These are phyloP conservation scores for Polydrusus cervinus DNA, from an alignment of 2,888 invertebrate species.

Conservation along the genomic window DNA sequence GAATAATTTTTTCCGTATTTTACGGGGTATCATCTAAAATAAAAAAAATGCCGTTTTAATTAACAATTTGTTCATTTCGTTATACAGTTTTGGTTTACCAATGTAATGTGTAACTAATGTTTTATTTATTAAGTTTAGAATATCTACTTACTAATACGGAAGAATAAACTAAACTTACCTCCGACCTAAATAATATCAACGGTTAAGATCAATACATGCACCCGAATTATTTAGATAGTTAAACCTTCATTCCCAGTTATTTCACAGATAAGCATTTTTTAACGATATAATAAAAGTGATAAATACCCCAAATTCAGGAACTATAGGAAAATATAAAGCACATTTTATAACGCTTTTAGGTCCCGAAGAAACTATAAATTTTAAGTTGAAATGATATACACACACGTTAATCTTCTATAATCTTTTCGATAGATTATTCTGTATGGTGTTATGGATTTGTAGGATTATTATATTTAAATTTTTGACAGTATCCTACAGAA, in stretches of 20 bases:
- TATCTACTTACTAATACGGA: too few relatives aligned
- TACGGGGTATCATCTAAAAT: neutral
- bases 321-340: conserved; percentile 31
- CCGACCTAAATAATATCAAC: too few relatives aligned
- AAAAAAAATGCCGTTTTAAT: too few relatives aligned
- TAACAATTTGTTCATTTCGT: too few relatives aligned
- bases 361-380: conserved; percentile 30
- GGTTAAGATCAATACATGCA: neutral
- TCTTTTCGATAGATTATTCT: too few relatives aligned
- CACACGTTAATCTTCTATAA: neutral
- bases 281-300: conserved; percentile 37
- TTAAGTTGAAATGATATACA: neutral
- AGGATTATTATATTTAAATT: too few relatives aligned
- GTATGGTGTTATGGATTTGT: too few relatives aligned
- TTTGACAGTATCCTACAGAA: too few relatives aligned
- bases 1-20: neutral
- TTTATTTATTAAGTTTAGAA: too few relatives aligned
- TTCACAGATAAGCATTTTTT: conserved; percentile 30
- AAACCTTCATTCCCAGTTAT: conserved; percentile 21
- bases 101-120: too few relatives aligned
- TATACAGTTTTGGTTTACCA: too few relatives aligned
- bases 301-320: conserved; percentile 31
- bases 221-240: neutral
- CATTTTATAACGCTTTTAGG: conserved; percentile 10
- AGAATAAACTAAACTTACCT: too few relatives aligned